A percentile compares a stretch with the other conserved stretches of the same genome.
Conservation (phyloP, 30 jellyfish, hydroid and myxozoan genomes). For the Aurelia sp. region DNA sequence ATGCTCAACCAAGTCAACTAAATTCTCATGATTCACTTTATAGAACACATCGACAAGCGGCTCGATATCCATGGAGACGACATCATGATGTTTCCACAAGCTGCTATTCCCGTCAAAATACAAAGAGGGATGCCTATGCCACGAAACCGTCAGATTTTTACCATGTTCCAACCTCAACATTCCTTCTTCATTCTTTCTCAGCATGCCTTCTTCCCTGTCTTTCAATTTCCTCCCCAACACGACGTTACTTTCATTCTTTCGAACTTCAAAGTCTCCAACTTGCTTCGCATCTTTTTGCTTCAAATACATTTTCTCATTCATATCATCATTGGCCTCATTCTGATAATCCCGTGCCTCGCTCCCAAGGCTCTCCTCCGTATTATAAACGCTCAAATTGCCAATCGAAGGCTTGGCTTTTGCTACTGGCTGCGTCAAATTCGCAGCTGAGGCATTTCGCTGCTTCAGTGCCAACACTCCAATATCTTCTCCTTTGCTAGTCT, state of each 20-base stretch:
- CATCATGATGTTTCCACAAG: conserved; percentile 64
- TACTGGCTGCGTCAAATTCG: conserved; percentile 19
- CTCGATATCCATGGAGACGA: conserved; percentile 60
- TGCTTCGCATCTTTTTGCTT: not conserved
- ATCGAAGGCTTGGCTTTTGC: not conserved
- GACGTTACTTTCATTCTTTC: not conserved
- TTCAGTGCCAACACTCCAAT: conserved; percentile 12
- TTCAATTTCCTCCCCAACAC: not conserved
- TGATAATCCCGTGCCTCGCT: not conserved
- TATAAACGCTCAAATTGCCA: conserved; percentile 7
- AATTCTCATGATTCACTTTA: conserved; percentile 51
- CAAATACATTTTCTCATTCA: not conserved
- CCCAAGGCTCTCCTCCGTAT: conserved; percentile 55
- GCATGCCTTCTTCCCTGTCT: not conserved
- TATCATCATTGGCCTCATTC: conserved; percentile 3
- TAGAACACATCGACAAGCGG: conserved; percentile 65
- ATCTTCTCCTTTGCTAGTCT: conserved; percentile 23
- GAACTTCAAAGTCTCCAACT: not conserved
- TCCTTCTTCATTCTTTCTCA: not conserved
- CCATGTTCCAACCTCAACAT: not conserved
- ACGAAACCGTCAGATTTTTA: not conserved
- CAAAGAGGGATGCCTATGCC: conserved; percentile 14
- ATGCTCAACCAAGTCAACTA: conserved; percentile 50
- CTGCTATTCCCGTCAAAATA: conserved; percentile 73
- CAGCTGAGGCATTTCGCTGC: not conserved